phyloP scores from a whole-genome alignment of 2,113 vertebrate species.

The Reinhardtius hippoglossoides region DNA sequence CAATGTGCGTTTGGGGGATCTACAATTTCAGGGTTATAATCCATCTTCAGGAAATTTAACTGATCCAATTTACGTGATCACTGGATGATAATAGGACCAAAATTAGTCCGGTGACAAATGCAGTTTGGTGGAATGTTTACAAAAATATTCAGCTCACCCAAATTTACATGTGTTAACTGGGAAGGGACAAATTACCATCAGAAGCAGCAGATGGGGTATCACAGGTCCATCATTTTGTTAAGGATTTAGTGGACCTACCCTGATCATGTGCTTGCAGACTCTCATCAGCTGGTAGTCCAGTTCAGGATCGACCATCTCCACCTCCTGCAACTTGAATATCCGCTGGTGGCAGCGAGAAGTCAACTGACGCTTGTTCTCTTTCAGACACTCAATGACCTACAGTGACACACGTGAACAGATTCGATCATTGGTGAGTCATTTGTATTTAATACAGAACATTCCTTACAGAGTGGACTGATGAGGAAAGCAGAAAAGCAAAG shows the following conservation, averaged over 20 bases:
- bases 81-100: background rate
- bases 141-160: too few species aligned
- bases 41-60: too few species aligned
- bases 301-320: slow-evolving; percentile 96
- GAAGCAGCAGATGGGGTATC: too few species aligned
- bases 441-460: too few species aligned
- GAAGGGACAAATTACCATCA: too few species aligned
- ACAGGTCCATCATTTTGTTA: too few species aligned
- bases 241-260: slow-evolving; percentile 73
- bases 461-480: too few species aligned
- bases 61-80: background rate
- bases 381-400: slow-evolving; percentile 96
- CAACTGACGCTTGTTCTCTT: slow-evolving; percentile 92
- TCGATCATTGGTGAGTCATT: background rate
- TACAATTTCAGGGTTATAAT: too few species aligned
- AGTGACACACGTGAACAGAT: background rate
- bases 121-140: background rate
- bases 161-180: too few species aligned
- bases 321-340: slow-evolving; percentile 95
- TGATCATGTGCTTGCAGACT: slow-evolving; percentile 98
- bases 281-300: slow-evolving; percentile 97
- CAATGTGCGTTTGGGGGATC: too few species aligned
- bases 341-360: slow-evolving; percentile 90
- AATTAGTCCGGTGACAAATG: background rate
- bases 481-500: too few species aligned